phyloP scores from a whole-genome alignment of 2,888 invertebrate species.

The Norana najaformis region DNA sequence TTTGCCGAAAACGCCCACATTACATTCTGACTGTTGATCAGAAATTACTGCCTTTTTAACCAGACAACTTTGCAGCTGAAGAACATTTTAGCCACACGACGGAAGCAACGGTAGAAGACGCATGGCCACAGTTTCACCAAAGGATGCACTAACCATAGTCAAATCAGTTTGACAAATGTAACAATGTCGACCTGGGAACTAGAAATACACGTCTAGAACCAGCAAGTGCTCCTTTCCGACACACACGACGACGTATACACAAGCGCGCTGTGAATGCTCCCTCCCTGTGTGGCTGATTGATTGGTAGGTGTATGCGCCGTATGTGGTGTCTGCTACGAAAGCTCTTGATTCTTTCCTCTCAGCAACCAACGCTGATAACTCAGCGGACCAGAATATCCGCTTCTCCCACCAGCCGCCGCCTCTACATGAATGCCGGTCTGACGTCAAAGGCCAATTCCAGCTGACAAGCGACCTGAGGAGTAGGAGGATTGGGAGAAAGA shows the following conservation, averaged over 20 bases:
- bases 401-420: too few species aligned
- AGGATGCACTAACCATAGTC: neutral
- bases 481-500: neutral
- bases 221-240: neutral
- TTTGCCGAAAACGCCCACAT: neutral
- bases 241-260: neutral
- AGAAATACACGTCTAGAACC: neutral
- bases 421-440: neutral
- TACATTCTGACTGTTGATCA: neutral
- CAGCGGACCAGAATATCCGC: neutral
- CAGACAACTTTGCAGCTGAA: neutral
- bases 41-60: neutral
- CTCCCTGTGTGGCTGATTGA: neutral
- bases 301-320: neutral
- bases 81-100: neutral
- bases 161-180: neutral
- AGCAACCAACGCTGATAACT: neutral
- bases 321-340: neutral
- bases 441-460: neutral
- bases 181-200: neutral
- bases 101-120: neutral
- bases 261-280: neutral
- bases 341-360: neutral
- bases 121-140: neutral
- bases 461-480: neutral